Base-by-base conservation (phyloP, 1,140 invertebrate genomes). In the Gonioctena quinquepunctata region DNA sequence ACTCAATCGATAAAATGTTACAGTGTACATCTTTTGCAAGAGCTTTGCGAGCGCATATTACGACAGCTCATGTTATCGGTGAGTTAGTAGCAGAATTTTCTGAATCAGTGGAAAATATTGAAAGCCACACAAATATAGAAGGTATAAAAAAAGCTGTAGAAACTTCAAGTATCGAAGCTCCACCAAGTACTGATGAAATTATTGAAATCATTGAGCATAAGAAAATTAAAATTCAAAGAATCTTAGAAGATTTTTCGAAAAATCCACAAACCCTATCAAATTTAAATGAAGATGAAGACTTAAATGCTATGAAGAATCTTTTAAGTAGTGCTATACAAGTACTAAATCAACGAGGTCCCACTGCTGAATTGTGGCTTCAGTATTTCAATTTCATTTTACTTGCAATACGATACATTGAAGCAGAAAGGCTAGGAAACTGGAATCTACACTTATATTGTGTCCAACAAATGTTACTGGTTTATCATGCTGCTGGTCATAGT, bases 401-500 rank as follows among this genome's bases (percentile, higher is more conserved):
- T 13, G n/a, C 81, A 7, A 66, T 68, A 19, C 22, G 70, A 13
- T 83, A 81, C 65, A 74, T 84, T 33, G 59, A 74, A 63, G 77
- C 81, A 3, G n/a, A n/a, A n/a, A n/a, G n/a, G n/a, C n/a, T n/a
- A n/a, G n/a, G n/a, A n/a, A n/a, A n/a, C n/a, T n/a, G n/a, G n/a
- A n/a, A n/a, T n/a, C n/a, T n/a, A n/a, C n/a, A n/a, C n/a, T n/a
- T n/a, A n/a, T n/a, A n/a, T n/a, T n/a, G n/a, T n/a, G n/a, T n/a
- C n/a, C n/a, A n/a, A n/a, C n/a, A n/a, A n/a, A n/a, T n/a, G n/a
- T 67, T 85, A 11, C 83, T 81, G 2, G 82, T 76, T 65, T 83
- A 84, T 71, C 79, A 83, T 69, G 80, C 83, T 0, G 56, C 75
- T 68, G 84, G 85, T 11, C 85, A 86, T 73, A 82, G 82, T 67